Evolutionary conservation across 2,888 invertebrate genomes (phyloP), one percentile per base, ranked within the genome.

Genomic region (Clanis bilineata): DNA sequence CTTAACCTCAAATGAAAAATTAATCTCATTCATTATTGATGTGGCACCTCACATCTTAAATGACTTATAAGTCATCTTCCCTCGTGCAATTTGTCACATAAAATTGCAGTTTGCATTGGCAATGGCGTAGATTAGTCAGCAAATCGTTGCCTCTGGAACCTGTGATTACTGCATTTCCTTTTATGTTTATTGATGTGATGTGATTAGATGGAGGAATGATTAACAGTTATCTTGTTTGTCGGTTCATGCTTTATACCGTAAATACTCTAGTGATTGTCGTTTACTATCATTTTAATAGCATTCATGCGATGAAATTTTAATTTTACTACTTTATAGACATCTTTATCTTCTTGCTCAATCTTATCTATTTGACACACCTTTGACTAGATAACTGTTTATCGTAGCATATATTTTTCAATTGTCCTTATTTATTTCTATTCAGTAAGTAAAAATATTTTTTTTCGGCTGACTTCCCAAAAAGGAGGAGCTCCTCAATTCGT

Each of bases 91-190:
- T 51, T 51, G 51, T 51, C 51, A 51, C n/a, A 51, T 51, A 15
- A 51, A 28, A 51, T 51, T 51, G 51, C 51, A 51, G 51, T 51
- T 51, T 51, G 51, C 51, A 51, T 32, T 51, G 51, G 28, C 9
- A 51, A 51, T 51, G 18, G 51, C 10, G 18, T 32, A 51, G 51
- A 51, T 51, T 51, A 51, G 51, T 51, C 51, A 51, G 51, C 51
- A 54, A 55, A 56, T 39, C 38, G 45, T 47, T 51, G 32, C 32
- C 51, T 28, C 51, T 44, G 60, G 18, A 58, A 59, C 62, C 59
- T 59, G 60, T 62, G 51, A 58, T 63, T 61, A 62, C 55, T 57
- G 59, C 62, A 60, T 63, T 23, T 61, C 62, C 68, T 58, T 23
- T n/a, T 62, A 61, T 32, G 51, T 44, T 56, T 64, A 68, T 65